Evolutionary conservation across 2,888 invertebrate genomes (phyloP).

Genomic region (Leptothorax acervorum): DNA sequence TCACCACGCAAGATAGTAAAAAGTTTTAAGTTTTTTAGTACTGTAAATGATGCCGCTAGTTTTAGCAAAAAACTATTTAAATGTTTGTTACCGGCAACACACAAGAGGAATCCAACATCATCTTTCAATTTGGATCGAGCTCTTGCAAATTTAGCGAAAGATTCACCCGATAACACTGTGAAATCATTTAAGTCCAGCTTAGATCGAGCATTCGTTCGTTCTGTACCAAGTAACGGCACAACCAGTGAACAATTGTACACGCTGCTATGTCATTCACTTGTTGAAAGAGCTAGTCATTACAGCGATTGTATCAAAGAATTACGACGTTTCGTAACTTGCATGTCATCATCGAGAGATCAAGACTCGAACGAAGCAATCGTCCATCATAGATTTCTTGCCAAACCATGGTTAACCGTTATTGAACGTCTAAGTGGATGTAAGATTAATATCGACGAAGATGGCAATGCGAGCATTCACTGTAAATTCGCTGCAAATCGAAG

Average conservation of each 20-base stretch:
- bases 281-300: slow-evolving; percentile 33
- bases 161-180: slow-evolving; percentile 41
- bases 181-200: slow-evolving; percentile 53
- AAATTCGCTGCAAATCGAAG: neutral
- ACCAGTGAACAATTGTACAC: slow-evolving; percentile 55
- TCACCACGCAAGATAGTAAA: neutral
- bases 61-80: slow-evolving; percentile 54
- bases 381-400: slow-evolving; percentile 9
- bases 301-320: slow-evolving; percentile 68
- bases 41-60: slow-evolving; percentile 46
- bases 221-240: neutral
- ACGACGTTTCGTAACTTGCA: slow-evolving; percentile 60
- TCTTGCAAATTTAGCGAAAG: slow-evolving; percentile 57
- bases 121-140: slow-evolving; percentile 54
- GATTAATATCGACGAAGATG: slow-evolving; percentile 6
- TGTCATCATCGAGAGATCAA: neutral
- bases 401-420: slow-evolving; percentile 59
- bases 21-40: slow-evolving; percentile 53
- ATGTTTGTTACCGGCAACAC: slow-evolving; percentile 42
- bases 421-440: slow-evolving; percentile 63
- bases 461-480: slow-evolving; percentile 54
- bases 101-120: neutral
- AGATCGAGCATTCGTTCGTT: slow-evolving; percentile 32
- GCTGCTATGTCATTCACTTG: slow-evolving; percentile 64
- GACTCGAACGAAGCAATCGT: neutral